Evolutionary conservation across 2,113 vertebrate genomes (phyloP), one percentile per base, ranked within the genome.

Genomic region (Pheucticus melanocephalus): DNA sequence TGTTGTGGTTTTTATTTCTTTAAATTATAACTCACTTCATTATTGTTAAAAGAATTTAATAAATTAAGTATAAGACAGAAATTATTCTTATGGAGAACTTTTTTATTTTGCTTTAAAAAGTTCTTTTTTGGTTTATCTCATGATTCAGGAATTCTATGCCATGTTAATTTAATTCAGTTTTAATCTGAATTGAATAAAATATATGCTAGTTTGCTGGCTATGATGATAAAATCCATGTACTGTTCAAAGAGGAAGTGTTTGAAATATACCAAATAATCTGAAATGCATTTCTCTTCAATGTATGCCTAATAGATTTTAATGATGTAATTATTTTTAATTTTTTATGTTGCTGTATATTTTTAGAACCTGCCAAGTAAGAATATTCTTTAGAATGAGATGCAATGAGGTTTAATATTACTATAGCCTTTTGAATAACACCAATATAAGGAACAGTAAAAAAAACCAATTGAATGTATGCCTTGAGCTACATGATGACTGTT

Each of bases 401-500:
- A 90, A 81, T 66, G 68, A 90, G 79, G 68, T 86, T 81, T 59
- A 69, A 37, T 70, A 77, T 33, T 27, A 35, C 45, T 77, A 3
- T 31, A 90, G 68, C n/a, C 56, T 81, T 86, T 95, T 68, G 47
- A 93, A 51, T 81, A 93, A 71, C 47, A 81, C 27, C n/a, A 80
- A 28, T 70, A 59, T 33, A 88, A 66, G 66, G 66, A 93, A 87
- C n/a, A 90, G 30, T 66, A 59, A 42, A 83, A 86, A 85, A 86
- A 96, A 81, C 70, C 93, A 94, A 83, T 88, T 30, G 0, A 88
- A 92, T 78, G 24, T 83, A 86, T 92, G 92, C 95, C 82, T 88
- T 81, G 80, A 94, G 88, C 76, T 95, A 93, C 88, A 69, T 4
- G 53, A 65, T 80, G 86, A 83, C 60, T 96, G 60, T 90, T 93